Evolutionary conservation across 2,113 vertebrate genomes (phyloP), one percentile per base, ranked within the genome.

Genomic region (Micromys minutus): DNA sequence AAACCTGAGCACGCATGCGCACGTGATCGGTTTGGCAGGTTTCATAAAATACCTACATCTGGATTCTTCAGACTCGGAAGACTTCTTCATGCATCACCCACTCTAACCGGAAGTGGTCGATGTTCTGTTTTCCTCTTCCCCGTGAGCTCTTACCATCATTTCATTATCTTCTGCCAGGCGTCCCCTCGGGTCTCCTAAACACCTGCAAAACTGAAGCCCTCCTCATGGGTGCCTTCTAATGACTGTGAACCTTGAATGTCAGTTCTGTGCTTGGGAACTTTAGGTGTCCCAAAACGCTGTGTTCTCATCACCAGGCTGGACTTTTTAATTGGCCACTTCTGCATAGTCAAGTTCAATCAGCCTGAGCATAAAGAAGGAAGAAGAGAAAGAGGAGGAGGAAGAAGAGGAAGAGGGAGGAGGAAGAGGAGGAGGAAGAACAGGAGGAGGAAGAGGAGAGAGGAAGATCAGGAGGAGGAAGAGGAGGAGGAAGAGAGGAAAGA

Each of bases 261-360:
- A 9, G 21, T 34, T 59, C 34, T 71, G 34, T 77, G 81, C 10
- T 22, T 9, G 50, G 39, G 72, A 61, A 75, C 87, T 34, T 65
- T 42, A 1, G 71, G 59, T 24, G 55, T 87, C 93, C 90, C 45
- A 15, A 92, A 94, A 94, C 6, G 1, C 61, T 34, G 10, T 17
- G 61, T 59, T 93, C 93, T 93, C 74, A 76, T 84, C 67, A 89
- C 45, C 90, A 86, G 90, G 77, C 47, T 12, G 65, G 52, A 16
- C 15, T 93, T 65, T 75, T 75, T 74, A 55, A 52, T 57, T 69
- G 77, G 74, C 55, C 42, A 26, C 67, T 86, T 77, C 86, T 47
- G 36, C 61, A 55, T 90, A 80, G n/a, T 87, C 5, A 9, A 10
- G 72, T 42, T 34, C 50, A 0, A 2, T 34, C 50, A 79, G 90